Percentiles rank a stretch among this genome's conserved stretches.
Evolutionary conservation across 2,888 invertebrate species (phyloP).

Genomic region (Drosophila kokeensis): DNA sequence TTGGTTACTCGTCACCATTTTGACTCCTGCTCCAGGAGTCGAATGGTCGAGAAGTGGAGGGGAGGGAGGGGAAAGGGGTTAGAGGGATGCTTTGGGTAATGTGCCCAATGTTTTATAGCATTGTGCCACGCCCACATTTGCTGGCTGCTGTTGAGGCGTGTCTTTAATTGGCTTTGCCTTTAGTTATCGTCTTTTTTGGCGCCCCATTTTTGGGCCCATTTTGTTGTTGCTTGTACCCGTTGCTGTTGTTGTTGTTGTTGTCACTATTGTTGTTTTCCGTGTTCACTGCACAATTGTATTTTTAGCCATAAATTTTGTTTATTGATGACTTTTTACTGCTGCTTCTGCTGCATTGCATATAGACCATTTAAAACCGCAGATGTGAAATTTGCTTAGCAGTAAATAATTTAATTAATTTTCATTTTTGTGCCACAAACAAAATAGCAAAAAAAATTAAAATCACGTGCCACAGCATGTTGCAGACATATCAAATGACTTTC

Average conservation of each 20-base stretch:
- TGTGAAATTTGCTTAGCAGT: slow-evolving; percentile 56
- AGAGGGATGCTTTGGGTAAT: slow-evolving; percentile 6
- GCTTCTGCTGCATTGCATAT: background rate
- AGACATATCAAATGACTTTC: slow-evolving; percentile 59
- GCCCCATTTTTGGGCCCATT: slow-evolving; percentile 19
- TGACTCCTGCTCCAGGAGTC: background rate
- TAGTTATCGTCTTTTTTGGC: slow-evolving; percentile 29
- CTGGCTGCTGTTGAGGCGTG: slow-evolving; percentile 34
- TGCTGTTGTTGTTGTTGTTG: slow-evolving; percentile 2
- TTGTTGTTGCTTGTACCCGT: slow-evolving; percentile 6
- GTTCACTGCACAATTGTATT: slow-evolving; percentile 56
- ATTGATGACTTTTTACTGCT: slow-evolving; percentile 61
- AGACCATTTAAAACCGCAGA: slow-evolving; percentile 25
- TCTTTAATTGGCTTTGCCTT: slow-evolving; percentile 70
- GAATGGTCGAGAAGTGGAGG: no score
- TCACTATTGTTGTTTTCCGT: slow-evolving; percentile 18
- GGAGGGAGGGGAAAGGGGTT: background rate
- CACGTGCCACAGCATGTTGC: slow-evolving; percentile 31
- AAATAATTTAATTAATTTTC: slow-evolving; percentile 72
- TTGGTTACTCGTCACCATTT: slow-evolving; percentile 55
- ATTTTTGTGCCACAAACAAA: slow-evolving; percentile 25
- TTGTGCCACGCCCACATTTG: slow-evolving; percentile 32
- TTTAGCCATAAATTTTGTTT: slow-evolving; percentile 69
- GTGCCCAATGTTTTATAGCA: slow-evolving; percentile 43
- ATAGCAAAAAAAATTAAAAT: slow-evolving; percentile 14